These are phyloP conservation scores for Pachydiplax longipennis DNA, from an alignment of 2,888 invertebrate species.

Conservation along the genomic window DNA sequence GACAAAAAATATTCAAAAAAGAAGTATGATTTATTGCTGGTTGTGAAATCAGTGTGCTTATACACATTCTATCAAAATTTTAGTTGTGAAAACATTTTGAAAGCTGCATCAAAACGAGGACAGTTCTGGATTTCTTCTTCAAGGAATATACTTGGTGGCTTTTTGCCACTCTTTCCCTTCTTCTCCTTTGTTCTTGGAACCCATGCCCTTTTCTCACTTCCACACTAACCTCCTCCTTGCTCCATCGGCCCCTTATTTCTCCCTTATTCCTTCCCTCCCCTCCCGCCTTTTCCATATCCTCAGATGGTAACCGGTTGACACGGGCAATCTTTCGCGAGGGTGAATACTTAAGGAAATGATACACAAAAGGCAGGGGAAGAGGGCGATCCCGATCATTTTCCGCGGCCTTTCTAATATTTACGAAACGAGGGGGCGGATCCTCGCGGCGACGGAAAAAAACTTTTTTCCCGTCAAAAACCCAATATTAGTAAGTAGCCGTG, in stretches of 20 bases:
- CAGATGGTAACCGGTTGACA: too few species aligned
- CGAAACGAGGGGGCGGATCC: background rate
- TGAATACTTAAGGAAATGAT: background rate
- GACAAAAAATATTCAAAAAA: too few species aligned
- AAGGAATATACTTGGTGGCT: background rate
- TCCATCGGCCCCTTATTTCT: background rate
- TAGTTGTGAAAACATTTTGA: background rate
- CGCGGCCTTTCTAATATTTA: background rate
- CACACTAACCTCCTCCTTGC: background rate
- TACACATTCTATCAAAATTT: too few species aligned
- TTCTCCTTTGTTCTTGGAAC: background rate
- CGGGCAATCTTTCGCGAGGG: too few species aligned
- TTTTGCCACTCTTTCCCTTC: background rate
- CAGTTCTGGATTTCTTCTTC: background rate
- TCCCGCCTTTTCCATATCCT: background rate
- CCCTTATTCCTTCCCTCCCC: background rate
- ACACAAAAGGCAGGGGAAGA: background rate
- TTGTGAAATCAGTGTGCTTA: too few species aligned
- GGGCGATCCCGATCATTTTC: background rate
- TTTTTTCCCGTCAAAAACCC: background rate
- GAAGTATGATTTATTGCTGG: too few species aligned
- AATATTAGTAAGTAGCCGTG: background rate
- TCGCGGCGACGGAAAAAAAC: background rate
- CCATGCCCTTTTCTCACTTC: background rate
- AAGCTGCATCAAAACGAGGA: background rate